Conservation (phyloP, 2,888 invertebrate species). For the Drosophila hamatofila region DNA sequence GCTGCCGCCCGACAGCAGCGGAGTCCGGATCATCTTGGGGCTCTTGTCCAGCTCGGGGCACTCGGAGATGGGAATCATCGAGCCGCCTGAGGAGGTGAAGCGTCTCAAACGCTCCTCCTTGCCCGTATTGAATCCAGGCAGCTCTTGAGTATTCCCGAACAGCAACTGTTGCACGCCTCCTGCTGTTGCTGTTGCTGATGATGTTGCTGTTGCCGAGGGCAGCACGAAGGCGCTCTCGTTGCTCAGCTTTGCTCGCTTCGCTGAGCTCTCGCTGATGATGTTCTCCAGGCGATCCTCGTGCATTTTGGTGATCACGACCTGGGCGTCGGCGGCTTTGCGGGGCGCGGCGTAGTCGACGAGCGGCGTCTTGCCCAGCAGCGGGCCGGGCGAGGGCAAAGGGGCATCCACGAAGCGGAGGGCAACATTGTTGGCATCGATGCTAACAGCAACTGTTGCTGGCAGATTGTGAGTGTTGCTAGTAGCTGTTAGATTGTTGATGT, state of each 20-base stretch:
- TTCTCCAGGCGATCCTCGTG: constrained; percentile 81
- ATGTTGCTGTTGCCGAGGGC: constrained; percentile 5
- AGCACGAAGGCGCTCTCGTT: constrained; percentile 26
- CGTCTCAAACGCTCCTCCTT: constrained; percentile 82
- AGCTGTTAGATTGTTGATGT: neutral
- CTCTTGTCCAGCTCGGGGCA: constrained; percentile 88
- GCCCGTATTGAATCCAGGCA: constrained; percentile 63
- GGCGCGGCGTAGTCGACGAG: constrained; percentile 89
- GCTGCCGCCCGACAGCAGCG: constrained; percentile 94
- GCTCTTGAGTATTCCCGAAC: constrained; percentile 48
- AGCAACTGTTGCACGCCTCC: constrained; percentile 42
- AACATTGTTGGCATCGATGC: constrained; percentile 32
- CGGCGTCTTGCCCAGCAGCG: constrained; percentile 92
- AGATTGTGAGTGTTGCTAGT: neutral
- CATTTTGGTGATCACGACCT: constrained; percentile 84
- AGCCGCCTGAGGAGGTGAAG: constrained; percentile 84
- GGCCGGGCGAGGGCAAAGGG: constrained; percentile 93
- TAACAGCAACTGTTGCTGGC: constrained; percentile 9
- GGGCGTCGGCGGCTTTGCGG: constrained; percentile 78
- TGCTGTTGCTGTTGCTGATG: constrained; percentile 1
- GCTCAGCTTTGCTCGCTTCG: constrained; percentile 68
- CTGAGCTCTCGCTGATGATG: constrained; percentile 39
- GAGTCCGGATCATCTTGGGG: constrained; percentile 92
- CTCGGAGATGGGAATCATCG: constrained; percentile 88
- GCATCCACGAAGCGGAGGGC: constrained; percentile 86